Evolutionary conservation across 2,888 invertebrate genomes (phyloP), one percentile per base, ranked within the genome.

Genomic region (Drosophila tripunctata): DNA sequence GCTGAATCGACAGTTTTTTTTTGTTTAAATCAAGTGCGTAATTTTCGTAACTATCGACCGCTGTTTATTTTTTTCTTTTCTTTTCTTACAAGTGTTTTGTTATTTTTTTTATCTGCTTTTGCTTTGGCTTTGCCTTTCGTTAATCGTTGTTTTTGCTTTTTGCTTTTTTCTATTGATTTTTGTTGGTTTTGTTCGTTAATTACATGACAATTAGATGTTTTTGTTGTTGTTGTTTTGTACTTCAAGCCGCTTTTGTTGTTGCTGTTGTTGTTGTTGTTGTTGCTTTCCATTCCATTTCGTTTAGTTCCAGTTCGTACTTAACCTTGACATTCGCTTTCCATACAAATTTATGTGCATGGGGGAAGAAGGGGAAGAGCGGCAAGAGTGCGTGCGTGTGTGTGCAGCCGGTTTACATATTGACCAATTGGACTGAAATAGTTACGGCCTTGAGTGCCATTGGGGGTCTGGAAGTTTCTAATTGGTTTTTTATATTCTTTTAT

Each of bases 311-410:
- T 50, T 50, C 45, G 48, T 52, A 55, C 52, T 24, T 57, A 78
- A 74, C 80, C 80, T 80, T 80, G 80, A 80, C 80, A 84, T 81
- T 84, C 70, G 84, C 12, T 78, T 62, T 67, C 45, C 61, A 77
- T 58, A 43, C 58, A 55, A 77, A 75, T 61, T 67, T 57, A 63
- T 69, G 70, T 61, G 69, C 81, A 75, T 81, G 66, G 38, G 15
- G n/a, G 4, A 24, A 1, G 40, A 4, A 17, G 14, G 27, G n/a
- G 31, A 19, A 21, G 8, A 27, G 33, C 35, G 1, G 31, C 7
- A 51, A 36, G 38, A 41, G 33, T 22, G 54, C 44, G 35, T 65
- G 19, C 8, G 12, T 27, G 27, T 27, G 24, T 19, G 19, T 43
- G 44, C 48, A 48, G 67, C 40, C 38, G 57, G 67, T 66, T 55